These are phyloP conservation scores for Polydrusus cervinus DNA, from an alignment of 2,888 invertebrate genomes.

Conservation along the genomic window DNA sequence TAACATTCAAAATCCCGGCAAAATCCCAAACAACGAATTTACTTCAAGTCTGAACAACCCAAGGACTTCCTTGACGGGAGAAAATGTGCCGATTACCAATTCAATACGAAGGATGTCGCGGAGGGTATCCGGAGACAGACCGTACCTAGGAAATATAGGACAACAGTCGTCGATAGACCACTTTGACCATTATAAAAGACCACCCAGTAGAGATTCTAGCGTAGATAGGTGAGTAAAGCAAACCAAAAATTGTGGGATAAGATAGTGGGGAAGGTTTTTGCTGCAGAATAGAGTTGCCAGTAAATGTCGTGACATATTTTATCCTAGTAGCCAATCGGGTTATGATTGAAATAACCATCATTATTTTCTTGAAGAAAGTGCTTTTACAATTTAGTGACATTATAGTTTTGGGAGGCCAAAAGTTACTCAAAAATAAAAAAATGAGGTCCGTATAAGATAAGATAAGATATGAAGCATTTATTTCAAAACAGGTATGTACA, in stretches of 20 bases:
- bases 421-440: too few relatives aligned
- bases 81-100: constrained; percentile 56
- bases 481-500: too few relatives aligned
- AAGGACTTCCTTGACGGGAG: constrained; percentile 55
- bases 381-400: too few relatives aligned
- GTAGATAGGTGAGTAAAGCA: constrained; percentile 75
- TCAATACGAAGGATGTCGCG: constrained; percentile 74
- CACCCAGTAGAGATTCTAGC: constrained; percentile 90
- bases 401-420: too few relatives aligned
- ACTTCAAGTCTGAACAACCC: constrained; percentile 41
- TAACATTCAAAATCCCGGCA: constrained; percentile 35
- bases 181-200: constrained; percentile 95
- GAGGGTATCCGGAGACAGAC: constrained; percentile 71
- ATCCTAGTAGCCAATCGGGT: too few relatives aligned
- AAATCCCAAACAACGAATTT: constrained; percentile 40
- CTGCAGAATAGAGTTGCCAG: too few relatives aligned
- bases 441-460: too few relatives aligned
- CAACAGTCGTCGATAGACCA: constrained; percentile 88
- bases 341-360: too few relatives aligned
- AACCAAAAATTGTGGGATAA: background rate
- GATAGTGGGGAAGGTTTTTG: too few relatives aligned
- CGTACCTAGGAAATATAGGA: constrained; percentile 71
- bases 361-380: too few relatives aligned
- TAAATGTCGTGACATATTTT: too few relatives aligned
- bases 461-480: too few relatives aligned